These are phyloP conservation scores for Anthonomus grandis DNA, from an alignment of 1,140 invertebrate genomes.

Conservation along the genomic window DNA sequence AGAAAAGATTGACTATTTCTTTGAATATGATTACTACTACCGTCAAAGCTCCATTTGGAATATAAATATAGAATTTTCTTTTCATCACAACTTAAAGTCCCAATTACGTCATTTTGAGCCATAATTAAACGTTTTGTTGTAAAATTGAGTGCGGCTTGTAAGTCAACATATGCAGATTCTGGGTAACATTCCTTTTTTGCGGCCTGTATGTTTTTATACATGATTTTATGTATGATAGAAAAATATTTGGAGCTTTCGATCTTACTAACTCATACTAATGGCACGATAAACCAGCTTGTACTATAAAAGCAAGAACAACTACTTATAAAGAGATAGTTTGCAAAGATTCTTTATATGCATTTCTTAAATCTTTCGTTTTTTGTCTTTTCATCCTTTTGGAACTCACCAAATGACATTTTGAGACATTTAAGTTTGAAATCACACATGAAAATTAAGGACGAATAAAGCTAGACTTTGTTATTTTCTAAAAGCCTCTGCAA, in stretches of 20 bases:
- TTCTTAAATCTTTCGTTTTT: background rate
- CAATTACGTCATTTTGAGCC: background rate
- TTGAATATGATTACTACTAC: too few relatives aligned
- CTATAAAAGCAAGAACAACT: background rate
- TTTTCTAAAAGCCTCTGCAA: background rate
- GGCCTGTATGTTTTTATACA: background rate
- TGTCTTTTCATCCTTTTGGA: too few relatives aligned
- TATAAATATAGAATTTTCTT: background rate
- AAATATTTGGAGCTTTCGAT: background rate
- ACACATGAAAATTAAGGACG: background rate
- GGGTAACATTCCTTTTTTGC: background rate
- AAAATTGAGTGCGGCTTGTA: background rate
- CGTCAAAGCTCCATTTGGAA: too few relatives aligned
- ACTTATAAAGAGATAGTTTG: background rate
- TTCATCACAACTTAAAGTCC: background rate
- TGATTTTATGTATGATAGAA: too few relatives aligned
- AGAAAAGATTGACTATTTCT: too few relatives aligned
- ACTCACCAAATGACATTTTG: background rate
- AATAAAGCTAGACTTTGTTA: background rate
- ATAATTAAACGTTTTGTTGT: background rate
- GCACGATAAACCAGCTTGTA: background rate
- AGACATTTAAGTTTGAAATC: background rate
- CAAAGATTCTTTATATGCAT: background rate
- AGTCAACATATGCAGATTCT: background rate
- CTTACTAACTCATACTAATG: background rate